phyloP scores from a whole-genome alignment of 1,140 invertebrate species.

The Trichonephila clavata region DNA sequence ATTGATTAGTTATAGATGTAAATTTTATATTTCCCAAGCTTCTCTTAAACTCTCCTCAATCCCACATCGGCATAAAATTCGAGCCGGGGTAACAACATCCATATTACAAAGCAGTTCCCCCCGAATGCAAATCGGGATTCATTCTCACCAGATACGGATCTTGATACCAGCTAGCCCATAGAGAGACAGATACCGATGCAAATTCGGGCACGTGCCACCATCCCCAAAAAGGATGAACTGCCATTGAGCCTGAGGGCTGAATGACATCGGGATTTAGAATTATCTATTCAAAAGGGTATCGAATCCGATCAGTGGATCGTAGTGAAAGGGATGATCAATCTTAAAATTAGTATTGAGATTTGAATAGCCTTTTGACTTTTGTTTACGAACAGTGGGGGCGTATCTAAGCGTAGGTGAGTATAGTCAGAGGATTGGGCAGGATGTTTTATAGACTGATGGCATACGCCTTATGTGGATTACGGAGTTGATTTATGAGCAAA shows the following conservation, averaged over 20 bases:
- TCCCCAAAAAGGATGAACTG: not conserved
- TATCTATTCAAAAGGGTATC: not conserved
- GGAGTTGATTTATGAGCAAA: not conserved
- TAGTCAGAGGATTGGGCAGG: not conserved
- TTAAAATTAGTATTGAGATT: conserved; percentile 19
- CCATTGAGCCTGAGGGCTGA: not conserved
- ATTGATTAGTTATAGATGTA: no score
- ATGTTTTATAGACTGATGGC: not conserved
- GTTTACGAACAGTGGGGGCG: not conserved
- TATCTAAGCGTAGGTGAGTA: not conserved
- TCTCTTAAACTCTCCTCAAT: not conserved
- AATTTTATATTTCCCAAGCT: not conserved
- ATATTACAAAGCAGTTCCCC: not conserved
- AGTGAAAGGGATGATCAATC: conserved; percentile 23
- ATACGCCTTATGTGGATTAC: not conserved
- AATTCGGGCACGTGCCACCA: conserved; percentile 60
- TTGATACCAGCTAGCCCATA: not conserved
- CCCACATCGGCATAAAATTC: no score
- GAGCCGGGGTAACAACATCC: not conserved
- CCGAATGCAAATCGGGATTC: conserved; percentile 8
- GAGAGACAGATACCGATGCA: conserved; percentile 62
- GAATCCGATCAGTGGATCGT: not conserved
- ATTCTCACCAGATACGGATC: conserved; percentile 14
- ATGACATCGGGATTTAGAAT: not conserved
- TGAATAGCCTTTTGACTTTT: conserved; percentile 3